phyloP scores from a whole-genome alignment of 2,888 invertebrate genomes.

The Aphrophora alni region DNA sequence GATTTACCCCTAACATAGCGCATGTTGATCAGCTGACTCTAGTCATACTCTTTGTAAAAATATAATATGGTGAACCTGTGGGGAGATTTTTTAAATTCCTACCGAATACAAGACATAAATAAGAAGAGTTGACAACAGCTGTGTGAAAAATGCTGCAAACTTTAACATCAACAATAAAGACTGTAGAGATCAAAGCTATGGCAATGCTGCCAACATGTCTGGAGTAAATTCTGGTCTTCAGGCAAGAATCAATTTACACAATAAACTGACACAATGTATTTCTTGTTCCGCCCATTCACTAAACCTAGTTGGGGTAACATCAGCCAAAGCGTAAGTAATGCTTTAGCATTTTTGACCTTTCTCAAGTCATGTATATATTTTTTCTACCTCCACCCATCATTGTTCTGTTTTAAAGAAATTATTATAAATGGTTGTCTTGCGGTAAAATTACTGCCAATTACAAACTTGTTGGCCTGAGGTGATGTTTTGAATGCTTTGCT shows the following conservation, averaged over 20 bases:
- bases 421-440: background rate
- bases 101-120: constrained; percentile 21
- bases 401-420: background rate
- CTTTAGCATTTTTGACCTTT: background rate
- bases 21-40: constrained; percentile 23
- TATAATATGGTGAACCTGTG: constrained; percentile 11
- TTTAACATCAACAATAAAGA: constrained; percentile 16
- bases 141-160: constrained; percentile 4
- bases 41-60: constrained; percentile 9
- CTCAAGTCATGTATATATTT: background rate
- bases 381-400: background rate
- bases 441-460: background rate
- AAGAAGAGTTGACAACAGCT: constrained; percentile 21
- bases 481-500: background rate
- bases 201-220: constrained; percentile 4
- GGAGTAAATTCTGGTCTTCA: constrained; percentile 22
- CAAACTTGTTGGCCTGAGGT: background rate
- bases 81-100: constrained; percentile 15
- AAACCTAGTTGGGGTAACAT: background rate
- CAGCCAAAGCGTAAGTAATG: background rate
- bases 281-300: background rate
- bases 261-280: background rate
- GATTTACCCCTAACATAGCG: constrained; percentile 10
- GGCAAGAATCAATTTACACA: background rate
- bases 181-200: constrained; percentile 23